These are phyloP conservation scores for Xanthorhoe spadicearia DNA, from an alignment of 2,888 invertebrate species.

Conservation along the genomic window DNA sequence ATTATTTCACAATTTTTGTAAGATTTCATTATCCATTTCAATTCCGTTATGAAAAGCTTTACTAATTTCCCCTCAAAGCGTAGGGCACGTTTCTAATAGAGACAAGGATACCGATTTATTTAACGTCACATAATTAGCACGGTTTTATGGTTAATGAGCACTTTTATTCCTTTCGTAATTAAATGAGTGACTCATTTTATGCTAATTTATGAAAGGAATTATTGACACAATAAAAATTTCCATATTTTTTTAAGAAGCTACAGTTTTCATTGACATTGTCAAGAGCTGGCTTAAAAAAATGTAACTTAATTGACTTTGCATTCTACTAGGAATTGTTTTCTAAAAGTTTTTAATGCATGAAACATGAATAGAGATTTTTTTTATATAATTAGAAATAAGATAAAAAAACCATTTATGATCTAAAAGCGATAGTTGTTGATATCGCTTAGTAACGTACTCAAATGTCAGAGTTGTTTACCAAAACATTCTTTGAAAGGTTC, in stretches of 20 bases:
- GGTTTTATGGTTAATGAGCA: constrained; percentile 30
- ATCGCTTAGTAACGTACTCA: too few relatives aligned
- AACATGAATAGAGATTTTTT: too few relatives aligned
- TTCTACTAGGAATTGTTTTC: too few relatives aligned
- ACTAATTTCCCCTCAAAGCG: constrained; percentile 13
- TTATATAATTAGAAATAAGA: too few relatives aligned
- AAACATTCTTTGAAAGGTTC: too few relatives aligned
- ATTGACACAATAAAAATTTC: not conserved
- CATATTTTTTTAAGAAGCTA: not conserved
- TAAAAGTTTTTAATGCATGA: too few relatives aligned
- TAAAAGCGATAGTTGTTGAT: too few relatives aligned
- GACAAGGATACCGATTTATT: constrained; percentile 41
- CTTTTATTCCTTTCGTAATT: constrained; percentile 10
- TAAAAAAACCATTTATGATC: too few relatives aligned
- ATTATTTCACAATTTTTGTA: too few relatives aligned
- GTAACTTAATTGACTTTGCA: too few relatives aligned
- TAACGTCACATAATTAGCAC: constrained; percentile 42
- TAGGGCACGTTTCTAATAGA: constrained; percentile 27
- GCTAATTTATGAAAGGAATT: not conserved
- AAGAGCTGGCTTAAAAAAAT: not conserved
- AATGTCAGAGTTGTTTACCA: too few relatives aligned
- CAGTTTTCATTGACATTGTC: too few relatives aligned
- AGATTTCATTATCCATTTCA: not conserved
- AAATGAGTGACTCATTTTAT: constrained; percentile 14
- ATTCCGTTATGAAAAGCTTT: constrained; percentile 5